Conservation (phyloP, 2,888 invertebrate genomes). For the Tipula unca region DNA sequence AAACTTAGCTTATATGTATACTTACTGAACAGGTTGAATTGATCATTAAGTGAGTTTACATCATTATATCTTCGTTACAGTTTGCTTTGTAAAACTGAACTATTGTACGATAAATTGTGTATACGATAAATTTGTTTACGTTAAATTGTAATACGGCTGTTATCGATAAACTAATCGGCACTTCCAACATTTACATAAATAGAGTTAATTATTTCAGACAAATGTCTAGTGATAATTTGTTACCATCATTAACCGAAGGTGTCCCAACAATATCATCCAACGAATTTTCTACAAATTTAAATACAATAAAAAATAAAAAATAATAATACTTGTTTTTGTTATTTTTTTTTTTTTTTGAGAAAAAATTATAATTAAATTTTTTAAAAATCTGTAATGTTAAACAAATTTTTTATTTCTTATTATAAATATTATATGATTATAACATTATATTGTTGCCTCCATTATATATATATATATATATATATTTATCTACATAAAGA, state of each 20-base stretch:
- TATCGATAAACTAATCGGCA: too few species aligned
- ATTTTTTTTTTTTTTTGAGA: too few species aligned
- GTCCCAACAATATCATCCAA: constrained; percentile 26
- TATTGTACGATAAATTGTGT: too few species aligned
- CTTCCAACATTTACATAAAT: too few species aligned
- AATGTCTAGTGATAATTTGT: constrained; percentile 44
- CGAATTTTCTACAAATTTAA: constrained; percentile 16
- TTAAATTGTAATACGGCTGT: too few species aligned
- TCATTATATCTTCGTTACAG: too few species aligned
- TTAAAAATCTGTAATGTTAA: neutral
- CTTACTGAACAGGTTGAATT: too few species aligned
- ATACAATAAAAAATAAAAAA: neutral
- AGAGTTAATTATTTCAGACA: constrained; percentile 40
- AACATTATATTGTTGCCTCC: neutral
- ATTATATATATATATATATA: too few species aligned
- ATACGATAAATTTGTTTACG: too few species aligned
- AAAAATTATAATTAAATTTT: neutral
- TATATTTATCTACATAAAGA: neutral
- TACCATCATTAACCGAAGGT: constrained; percentile 46
- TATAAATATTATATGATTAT: neutral
- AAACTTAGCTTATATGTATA: too few species aligned
- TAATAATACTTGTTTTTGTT: neutral
- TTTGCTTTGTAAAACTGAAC: too few species aligned
- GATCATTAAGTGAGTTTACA: too few species aligned
- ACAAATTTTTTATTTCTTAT: neutral